These are phyloP conservation scores for Nematolebias whitei DNA, from an alignment of 2,113 vertebrate species.

Conservation along the genomic window DNA sequence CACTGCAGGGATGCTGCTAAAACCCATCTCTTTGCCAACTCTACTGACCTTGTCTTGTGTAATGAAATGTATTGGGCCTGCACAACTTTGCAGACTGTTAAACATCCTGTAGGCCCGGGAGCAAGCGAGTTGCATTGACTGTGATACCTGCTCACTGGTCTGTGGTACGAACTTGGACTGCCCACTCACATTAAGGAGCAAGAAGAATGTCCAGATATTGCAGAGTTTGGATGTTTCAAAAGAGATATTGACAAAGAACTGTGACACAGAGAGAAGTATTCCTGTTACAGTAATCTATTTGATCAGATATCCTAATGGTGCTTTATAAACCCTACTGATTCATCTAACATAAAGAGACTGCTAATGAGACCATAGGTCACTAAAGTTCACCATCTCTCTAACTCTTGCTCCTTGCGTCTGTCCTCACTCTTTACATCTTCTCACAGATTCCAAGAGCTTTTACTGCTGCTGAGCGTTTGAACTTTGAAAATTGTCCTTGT, in stretches of 20 bases:
- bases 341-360: slow-evolving; percentile 15
- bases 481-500: too few species aligned
- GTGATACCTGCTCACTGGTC: slow-evolving; percentile 29
- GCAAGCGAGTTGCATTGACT: slow-evolving; percentile 16
- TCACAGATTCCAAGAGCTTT: neutral
- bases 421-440: slow-evolving; percentile 9
- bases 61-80: slow-evolving; percentile 66
- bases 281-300: neutral
- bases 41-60: slow-evolving; percentile 70
- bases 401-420: neutral
- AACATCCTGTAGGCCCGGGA: slow-evolving; percentile 39
- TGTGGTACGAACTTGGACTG: slow-evolving; percentile 2
- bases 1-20: slow-evolving; percentile 53
- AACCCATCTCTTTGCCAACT: slow-evolving; percentile 51
- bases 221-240: slow-evolving; percentile 34
- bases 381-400: neutral
- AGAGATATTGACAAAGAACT: slow-evolving; percentile 30
- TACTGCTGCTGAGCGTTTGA: neutral
- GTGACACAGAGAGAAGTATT: slow-evolving; percentile 23
- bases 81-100: slow-evolving; percentile 55
- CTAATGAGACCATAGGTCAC: slow-evolving; percentile 17
- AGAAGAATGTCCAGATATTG: slow-evolving; percentile 24
- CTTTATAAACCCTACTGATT: too few species aligned
- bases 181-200: neutral
- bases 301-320: too few species aligned